These are phyloP conservation scores for Microplitis demolitor DNA, from an alignment of 1,140 invertebrate species.

Conservation along the genomic window DNA sequence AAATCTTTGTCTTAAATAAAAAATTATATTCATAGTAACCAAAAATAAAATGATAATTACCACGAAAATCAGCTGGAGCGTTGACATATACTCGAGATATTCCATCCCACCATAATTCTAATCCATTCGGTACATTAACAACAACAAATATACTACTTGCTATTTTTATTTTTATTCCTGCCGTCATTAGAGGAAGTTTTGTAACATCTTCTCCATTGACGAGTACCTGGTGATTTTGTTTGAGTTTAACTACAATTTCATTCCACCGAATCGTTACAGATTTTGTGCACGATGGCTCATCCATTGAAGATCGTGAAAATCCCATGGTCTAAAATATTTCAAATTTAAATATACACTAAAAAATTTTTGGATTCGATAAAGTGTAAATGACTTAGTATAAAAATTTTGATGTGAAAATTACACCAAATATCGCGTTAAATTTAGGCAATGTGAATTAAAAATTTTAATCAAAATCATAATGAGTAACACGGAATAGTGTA, in stretches of 20 bases:
- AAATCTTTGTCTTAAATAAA: not conserved
- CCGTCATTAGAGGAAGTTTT: conserved; percentile 67
- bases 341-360: not conserved
- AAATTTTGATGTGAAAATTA: no score
- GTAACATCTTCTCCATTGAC: conserved; percentile 74
- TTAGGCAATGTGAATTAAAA: no score
- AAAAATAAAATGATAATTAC: conserved; percentile 53
- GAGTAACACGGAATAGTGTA: no score
- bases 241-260: conserved; percentile 67
- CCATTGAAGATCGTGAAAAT: conserved; percentile 60
- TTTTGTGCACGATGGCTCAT: conserved; percentile 81
- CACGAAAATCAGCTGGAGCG: conserved; percentile 73
- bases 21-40: not conserved
- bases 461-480: no score
- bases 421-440: no score
- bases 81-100: conserved; percentile 80
- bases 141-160: conserved; percentile 78
- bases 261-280: conserved; percentile 69
- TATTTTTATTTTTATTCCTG: conserved; percentile 68
- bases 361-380: no score
- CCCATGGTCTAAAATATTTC: conserved; percentile 66
- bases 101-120: conserved; percentile 86
- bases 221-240: conserved; percentile 71
- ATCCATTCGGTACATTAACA: conserved; percentile 75
- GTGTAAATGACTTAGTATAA: no score